Base-by-base conservation (phyloP, 2,113 vertebrate genomes). In the Romanogobio albipinnatus region DNA sequence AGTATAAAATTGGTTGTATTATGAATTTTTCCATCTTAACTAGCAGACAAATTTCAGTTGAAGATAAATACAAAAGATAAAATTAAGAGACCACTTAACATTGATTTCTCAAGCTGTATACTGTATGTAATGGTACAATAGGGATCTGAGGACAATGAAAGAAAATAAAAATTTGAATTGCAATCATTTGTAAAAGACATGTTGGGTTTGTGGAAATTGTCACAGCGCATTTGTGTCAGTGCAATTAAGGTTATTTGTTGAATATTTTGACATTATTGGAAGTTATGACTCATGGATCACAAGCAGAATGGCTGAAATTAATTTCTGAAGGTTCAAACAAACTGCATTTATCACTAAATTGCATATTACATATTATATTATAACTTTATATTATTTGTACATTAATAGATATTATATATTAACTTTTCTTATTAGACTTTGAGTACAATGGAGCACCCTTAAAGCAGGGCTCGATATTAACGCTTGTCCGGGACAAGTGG, bases 301-400 rank as follows among this genome's bases (percentile, higher is more conserved):
- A 94, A 94, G 92, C 93, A 94, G 94, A 94, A 93, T 88, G 90
- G 92, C 93, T 92, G 92, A 26, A 62, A 62, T 13, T 11, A 13
- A 26, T 62, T 26, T 62, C 53, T 8, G 2, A 53, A 53, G 53
- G 53, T 8, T 56, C 53, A 56, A 56, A 56, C 53, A 22, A 56
- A 56, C 53, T 56, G 7, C 2, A 56, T 22, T 8, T 22, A 56
- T 3, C 53, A 56, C 17, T 17, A 8, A 56, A 56, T 6, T 8
- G 2, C 4, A 19, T 56, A 56, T 56, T 2, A 53, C 4, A 5
- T 39, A 39, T 39, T 39, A 39, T 3, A 39, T 39, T 39, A 39
- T 7, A 6, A 7, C 39, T 6, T 39, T 39, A 39, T 29, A 29
- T 29, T 29, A 29, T 29, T 29, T 29, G 29, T 29, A 29, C 29